Conservation (phyloP, 2,113 vertebrate species). For the Asarcornis scutulata region DNA sequence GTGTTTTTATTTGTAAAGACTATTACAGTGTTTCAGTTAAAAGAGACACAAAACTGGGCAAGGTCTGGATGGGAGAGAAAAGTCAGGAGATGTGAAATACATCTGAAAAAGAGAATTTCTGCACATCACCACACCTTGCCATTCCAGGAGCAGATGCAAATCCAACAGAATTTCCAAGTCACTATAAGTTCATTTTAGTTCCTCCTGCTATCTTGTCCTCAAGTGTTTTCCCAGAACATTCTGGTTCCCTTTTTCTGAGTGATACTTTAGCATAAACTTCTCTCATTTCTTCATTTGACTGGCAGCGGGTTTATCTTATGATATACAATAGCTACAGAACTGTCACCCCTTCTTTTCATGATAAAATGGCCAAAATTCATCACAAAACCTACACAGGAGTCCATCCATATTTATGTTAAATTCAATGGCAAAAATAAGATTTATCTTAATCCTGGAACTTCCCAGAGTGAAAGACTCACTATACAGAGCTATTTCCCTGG, state of each 20-base stretch:
- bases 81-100: not conserved
- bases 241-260: not conserved
- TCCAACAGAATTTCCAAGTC: not conserved
- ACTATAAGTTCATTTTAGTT: not conserved
- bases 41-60: not conserved
- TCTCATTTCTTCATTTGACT: not conserved
- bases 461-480: too few relatives aligned
- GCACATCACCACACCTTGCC: not conserved
- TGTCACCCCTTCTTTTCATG: not conserved
- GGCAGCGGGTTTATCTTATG: not conserved
- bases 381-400: not conserved
- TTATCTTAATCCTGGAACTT: too few relatives aligned
- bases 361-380: not conserved
- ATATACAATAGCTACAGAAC: not conserved
- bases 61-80: not conserved
- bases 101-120: not conserved
- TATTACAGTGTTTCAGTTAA: not conserved
- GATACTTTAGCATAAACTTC: not conserved
- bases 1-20: not conserved
- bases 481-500: too few relatives aligned
- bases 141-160: not conserved
- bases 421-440: too few relatives aligned
- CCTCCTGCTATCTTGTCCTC: not conserved
- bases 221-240: not conserved
- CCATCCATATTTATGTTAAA: too few relatives aligned